phyloP scores from a whole-genome alignment of 2,888 invertebrate species.

The Cabera pusaria region DNA sequence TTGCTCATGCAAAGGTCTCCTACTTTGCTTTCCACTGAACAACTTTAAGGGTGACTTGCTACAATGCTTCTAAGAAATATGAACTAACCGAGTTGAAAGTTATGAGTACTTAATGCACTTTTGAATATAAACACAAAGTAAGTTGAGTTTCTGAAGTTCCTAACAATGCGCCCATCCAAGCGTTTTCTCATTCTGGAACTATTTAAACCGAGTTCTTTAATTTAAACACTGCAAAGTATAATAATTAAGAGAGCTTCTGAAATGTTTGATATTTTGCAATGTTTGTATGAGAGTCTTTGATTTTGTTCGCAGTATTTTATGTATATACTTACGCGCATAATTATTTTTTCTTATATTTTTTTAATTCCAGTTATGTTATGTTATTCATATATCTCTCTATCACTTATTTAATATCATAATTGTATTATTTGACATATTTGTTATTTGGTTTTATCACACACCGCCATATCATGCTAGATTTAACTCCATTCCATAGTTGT shows the following conservation, averaged over 20 bases:
- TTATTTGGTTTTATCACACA: no score
- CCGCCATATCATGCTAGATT: no score
- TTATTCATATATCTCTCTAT: no score
- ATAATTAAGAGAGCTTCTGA: conserved; percentile 19
- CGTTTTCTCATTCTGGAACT: conserved; percentile 24
- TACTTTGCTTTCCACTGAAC: conserved; percentile 10
- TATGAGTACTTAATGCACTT: conserved; percentile 55
- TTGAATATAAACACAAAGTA: conserved; percentile 52
- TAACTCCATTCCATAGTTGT: no score
- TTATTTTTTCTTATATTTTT: no score
- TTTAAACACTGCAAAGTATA: conserved; percentile 19
- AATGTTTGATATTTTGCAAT: no score
- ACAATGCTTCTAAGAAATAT: conserved; percentile 32
- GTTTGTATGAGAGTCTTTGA: no score
- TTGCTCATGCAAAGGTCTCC: conserved; percentile 4
- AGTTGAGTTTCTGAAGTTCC: conserved; percentile 45
- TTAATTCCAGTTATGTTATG: no score
- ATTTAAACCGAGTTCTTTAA: conserved; percentile 26
- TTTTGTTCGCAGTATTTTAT: no score
- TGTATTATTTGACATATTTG: no score
- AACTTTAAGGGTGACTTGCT: conserved; percentile 18
- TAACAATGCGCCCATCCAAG: conserved; percentile 35
- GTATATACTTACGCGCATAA: no score
- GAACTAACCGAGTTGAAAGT: conserved; percentile 45
- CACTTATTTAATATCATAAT: no score